Evolutionary conservation across 2,113 vertebrate species (phyloP).

Genomic region (Platichthys flesus): DNA sequence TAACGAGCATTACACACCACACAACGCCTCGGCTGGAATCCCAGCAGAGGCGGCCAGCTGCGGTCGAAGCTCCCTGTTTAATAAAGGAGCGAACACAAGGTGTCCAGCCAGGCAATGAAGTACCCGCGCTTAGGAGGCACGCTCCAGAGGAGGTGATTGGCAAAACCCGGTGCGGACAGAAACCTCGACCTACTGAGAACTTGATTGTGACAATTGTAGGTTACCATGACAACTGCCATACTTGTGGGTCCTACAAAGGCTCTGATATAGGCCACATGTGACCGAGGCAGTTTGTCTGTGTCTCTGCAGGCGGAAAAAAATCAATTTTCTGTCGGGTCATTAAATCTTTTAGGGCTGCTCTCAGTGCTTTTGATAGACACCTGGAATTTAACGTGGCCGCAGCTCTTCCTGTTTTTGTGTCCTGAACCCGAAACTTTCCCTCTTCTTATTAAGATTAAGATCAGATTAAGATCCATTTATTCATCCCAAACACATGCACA

Average conservation of each 20-base stretch:
- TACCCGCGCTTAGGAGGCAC: conserved; percentile 57
- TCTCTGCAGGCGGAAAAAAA: conserved; percentile 27
- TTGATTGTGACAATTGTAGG: conserved; percentile 71
- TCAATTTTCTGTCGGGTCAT: conserved; percentile 20
- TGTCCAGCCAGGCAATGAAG: conserved; percentile 64
- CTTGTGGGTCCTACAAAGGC: conserved; percentile 27
- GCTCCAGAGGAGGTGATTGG: conserved; percentile 71
- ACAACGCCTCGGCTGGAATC: conserved; percentile 17
- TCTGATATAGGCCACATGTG: conserved; percentile 27
- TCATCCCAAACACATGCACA: too few species aligned
- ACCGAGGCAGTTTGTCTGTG: conserved; percentile 38
- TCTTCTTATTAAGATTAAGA: too few species aligned
- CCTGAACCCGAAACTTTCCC: not conserved
- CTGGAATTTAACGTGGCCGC: conserved; percentile 4
- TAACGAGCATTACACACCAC: conserved; percentile 40
- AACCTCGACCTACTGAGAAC: conserved; percentile 55
- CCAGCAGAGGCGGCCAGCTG: conserved; percentile 30
- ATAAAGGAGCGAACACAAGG: conserved; percentile 46
- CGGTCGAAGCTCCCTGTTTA: conserved; percentile 42
- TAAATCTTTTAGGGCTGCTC: conserved; percentile 24
- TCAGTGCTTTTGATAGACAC: conserved; percentile 4
- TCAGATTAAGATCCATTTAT: too few species aligned
- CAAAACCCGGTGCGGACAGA: conserved; percentile 51
- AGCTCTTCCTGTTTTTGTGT: conserved; percentile 16
- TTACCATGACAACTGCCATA: conserved; percentile 77